Evolutionary conservation across 2,888 invertebrate species (phyloP), one percentile per base, ranked within the genome.

Genomic region (Melanophora roralis): DNA sequence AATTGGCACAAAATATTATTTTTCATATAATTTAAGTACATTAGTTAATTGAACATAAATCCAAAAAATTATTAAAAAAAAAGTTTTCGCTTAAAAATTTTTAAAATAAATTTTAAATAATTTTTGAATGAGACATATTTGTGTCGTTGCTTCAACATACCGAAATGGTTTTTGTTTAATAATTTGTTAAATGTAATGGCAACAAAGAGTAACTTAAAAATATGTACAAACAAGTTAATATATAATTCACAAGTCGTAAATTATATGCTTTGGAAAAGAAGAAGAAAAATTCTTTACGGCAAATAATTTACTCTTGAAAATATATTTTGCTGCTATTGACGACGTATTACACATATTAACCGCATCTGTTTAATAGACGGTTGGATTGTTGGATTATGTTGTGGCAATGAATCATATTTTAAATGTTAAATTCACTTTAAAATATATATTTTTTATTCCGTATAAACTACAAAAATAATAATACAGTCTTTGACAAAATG

Each of bases 211-310:
- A 16, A 12, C 12, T 60, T 6, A 1, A 32, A 27, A 27, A 27
- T 16, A 36, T 65, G 57, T 59, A 51, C 21, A 19, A 72, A 74
- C n/a, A n/a, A n/a, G n/a, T n/a, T n/a, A n/a, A n/a, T n/a, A n/a
- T n/a, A 78, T 64, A 68, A 69, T 68, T 64, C 57, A 51, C 43
- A 43, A 68, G 62, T 69, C 64, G 47, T 74, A 74, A 69, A 68
- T 64, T 69, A 49, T 71, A 68, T 36, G 40, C 40, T 36, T 11
- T 38, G 55, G 5, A 51, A 32, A 5, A n/a, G 14, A 59, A 51
- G 21, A 16, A 51, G 53, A 49, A 57, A 51, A 60, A 27, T 2
- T 38, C 27, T 71, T 27, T 38, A 64, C 47, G 55, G 36, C 38
- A 45, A 64, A 9, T 67, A 43, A 34, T n/a, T n/a, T 45, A 65